Evolutionary conservation across 2,888 invertebrate species (phyloP).

Genomic region (Cremastinae sp.): DNA sequence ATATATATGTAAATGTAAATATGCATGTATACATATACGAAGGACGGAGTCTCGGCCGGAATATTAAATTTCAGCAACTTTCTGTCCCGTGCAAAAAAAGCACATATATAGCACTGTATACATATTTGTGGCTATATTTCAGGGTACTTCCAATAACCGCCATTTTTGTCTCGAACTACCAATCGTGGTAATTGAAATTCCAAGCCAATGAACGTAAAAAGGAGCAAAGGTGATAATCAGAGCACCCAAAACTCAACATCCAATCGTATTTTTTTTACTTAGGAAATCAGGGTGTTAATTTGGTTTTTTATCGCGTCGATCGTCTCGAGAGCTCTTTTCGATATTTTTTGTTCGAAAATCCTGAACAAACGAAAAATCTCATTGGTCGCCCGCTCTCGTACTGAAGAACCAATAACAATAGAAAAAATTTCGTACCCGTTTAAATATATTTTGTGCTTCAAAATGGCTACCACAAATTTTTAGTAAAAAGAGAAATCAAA

Average conservation of each 20-base stretch:
- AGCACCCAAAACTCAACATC: conserved; percentile 23
- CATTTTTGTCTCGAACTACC: conserved; percentile 39
- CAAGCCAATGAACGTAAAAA: conserved; percentile 14
- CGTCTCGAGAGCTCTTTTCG: too few species aligned
- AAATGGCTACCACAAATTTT: conserved; percentile 26
- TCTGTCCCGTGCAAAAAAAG: too few species aligned
- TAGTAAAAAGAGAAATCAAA: conserved; percentile 57
- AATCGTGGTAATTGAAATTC: conserved; percentile 52
- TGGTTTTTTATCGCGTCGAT: conserved; percentile 4
- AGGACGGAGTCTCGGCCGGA: too few species aligned
- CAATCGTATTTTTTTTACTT: conserved; percentile 37
- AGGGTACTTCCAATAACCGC: not conserved
- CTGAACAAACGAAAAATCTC: conserved; percentile 36
- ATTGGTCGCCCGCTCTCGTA: conserved; percentile 45
- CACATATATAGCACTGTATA: too few species aligned
- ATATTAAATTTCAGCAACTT: too few species aligned
- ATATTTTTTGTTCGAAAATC: too few species aligned
- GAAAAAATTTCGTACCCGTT: too few species aligned
- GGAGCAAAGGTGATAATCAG: conserved; percentile 51
- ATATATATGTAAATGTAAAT: too few species aligned
- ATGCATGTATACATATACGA: too few species aligned
- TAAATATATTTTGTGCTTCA: too few species aligned
- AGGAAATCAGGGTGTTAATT: conserved; percentile 45
- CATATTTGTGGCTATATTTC: too few species aligned
- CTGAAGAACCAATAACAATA: conserved; percentile 41